Evolutionary conservation across 2,888 invertebrate species (phyloP), one percentile per base, ranked within the genome.

Genomic region (Amiota communis): DNA sequence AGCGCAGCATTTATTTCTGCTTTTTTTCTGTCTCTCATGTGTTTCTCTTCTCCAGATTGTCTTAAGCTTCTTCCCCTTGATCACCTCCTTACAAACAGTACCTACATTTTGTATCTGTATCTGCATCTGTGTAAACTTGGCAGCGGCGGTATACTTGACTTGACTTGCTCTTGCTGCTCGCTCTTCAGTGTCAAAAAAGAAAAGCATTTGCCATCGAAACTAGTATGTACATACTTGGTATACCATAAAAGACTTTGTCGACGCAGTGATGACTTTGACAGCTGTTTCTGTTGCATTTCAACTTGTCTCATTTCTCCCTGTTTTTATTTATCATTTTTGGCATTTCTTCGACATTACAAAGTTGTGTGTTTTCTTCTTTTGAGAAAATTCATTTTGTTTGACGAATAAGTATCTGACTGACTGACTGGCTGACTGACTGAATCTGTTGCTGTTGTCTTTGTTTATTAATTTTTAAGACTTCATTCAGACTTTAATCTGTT

Each of bases 51-150:
- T 36, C 36, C 6, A 6, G 36, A 36, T 36, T 36, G 36, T 36
- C 36, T 36, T 36, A 36, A 36, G 36, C 17, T 15, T 17, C 59
- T 11, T 15, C 59, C 6, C 9, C 59, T 36, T 36, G 36, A 36
- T 36, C 36, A 6, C 36, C 36, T 13, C 11, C 59, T 20, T 10
- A 1, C 8, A 59, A n/a, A n/a, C 48, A 65, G 64, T 48, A n/a
- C n/a, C n/a, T n/a, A n/a, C 65, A 63, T n/a, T 13, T 13, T 63
- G 15, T 48, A 46, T 47, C 15, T 65, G 64, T 48, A 65, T 65
- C 65, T 65, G 65, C 65, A 65, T 65, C 65, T 65, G 65, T 65
- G 65, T 65, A 65, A 48, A 47, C 49, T 15, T 9, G 20, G 59
- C 59, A 6, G 20, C 13, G 65, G 48, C 49, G 9, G 65, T 20